These are phyloP conservation scores for Salticus scenicus DNA, from an alignment of 2,888 invertebrate species.

Conservation along the genomic window DNA sequence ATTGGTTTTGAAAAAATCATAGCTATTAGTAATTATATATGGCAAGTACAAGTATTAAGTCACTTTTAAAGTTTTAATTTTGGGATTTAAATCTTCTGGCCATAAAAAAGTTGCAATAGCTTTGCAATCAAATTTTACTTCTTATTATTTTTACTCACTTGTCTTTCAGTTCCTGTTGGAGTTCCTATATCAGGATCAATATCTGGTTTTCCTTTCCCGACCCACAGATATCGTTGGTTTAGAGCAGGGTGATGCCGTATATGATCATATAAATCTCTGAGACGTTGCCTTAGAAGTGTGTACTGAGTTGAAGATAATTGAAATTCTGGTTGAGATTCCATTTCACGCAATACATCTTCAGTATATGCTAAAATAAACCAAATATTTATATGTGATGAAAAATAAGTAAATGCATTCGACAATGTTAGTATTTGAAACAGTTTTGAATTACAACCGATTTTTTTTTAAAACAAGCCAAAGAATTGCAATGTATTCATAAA, in stretches of 20 bases:
- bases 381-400: neutral
- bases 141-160: slow-evolving; percentile 11
- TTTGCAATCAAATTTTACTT: too few species aligned
- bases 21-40: too few species aligned
- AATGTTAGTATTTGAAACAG: too few species aligned
- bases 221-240: slow-evolving; percentile 71
- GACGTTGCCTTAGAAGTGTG: slow-evolving; percentile 32
- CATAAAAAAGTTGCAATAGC: too few species aligned
- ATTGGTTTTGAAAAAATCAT: too few species aligned
- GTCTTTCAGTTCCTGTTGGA: neutral
- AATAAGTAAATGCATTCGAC: neutral
- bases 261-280: slow-evolving; percentile 65
- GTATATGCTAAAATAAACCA: slow-evolving; percentile 51
- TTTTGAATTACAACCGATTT: too few species aligned
- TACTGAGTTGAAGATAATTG: slow-evolving; percentile 33
- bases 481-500: too few species aligned
- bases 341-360: slow-evolving; percentile 60
- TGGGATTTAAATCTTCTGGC: too few species aligned
- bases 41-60: too few species aligned
- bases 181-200: slow-evolving; percentile 67
- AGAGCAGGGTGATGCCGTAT: slow-evolving; percentile 71
- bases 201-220: slow-evolving; percentile 71
- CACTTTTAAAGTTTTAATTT: too few species aligned
- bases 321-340: slow-evolving; percentile 38
- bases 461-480: too few species aligned